Percentiles rank a stretch among this genome's conserved stretches.
Evolutionary conservation across 2,797 vertebrate genomes (phyloP).

Genomic region (Poeciliopsis turneri): DNA sequence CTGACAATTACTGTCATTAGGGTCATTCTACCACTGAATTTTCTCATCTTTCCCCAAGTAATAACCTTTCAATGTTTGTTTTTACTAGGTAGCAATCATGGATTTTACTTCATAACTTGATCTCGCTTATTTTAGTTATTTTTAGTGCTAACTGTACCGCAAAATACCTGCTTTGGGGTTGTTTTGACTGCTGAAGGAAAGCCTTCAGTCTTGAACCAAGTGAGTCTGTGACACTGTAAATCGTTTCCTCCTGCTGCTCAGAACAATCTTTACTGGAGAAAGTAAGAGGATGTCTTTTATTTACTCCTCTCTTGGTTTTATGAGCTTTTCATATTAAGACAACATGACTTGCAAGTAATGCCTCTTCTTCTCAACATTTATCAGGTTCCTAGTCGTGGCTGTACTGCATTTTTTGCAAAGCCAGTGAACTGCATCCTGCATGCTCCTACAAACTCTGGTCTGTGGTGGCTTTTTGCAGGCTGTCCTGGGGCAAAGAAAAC

Average conservation of each 20-base stretch:
- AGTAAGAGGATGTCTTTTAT: slow-evolving; percentile 23
- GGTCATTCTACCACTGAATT: slow-evolving; percentile 55
- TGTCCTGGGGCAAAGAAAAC: slow-evolving; percentile 95
- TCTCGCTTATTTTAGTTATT: slow-evolving; percentile 24
- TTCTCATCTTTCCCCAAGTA: slow-evolving; percentile 34
- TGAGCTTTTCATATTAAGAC: slow-evolving; percentile 55
- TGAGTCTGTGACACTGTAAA: slow-evolving; percentile 12
- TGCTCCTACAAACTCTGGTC: slow-evolving; percentile 39
- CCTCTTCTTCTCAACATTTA: slow-evolving; percentile 61
- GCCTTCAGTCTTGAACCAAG: slow-evolving; percentile 32
- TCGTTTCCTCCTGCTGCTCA: slow-evolving; percentile 60
- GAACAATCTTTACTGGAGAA: slow-evolving; percentile 71
- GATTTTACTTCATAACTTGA: slow-evolving; percentile 21
- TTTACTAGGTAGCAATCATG: slow-evolving; percentile 23
- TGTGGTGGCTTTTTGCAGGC: slow-evolving; percentile 79
- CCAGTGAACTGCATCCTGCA: slow-evolving; percentile 25
- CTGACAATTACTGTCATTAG: slow-evolving; percentile 74
- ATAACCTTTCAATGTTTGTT: slow-evolving; percentile 37
- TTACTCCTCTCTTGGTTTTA: slow-evolving; percentile 45
- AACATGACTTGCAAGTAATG: slow-evolving; percentile 52
- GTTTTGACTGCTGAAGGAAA: slow-evolving; percentile 30
- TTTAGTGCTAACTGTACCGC: slow-evolving; percentile 20
- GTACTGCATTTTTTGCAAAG: slow-evolving; percentile 29
- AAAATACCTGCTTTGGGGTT: not conserved
- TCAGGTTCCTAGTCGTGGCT: slow-evolving; percentile 66